Evolutionary conservation across 2,888 invertebrate species (phyloP), one percentile per base, ranked within the genome.

Genomic region (Lagria hirta): DNA sequence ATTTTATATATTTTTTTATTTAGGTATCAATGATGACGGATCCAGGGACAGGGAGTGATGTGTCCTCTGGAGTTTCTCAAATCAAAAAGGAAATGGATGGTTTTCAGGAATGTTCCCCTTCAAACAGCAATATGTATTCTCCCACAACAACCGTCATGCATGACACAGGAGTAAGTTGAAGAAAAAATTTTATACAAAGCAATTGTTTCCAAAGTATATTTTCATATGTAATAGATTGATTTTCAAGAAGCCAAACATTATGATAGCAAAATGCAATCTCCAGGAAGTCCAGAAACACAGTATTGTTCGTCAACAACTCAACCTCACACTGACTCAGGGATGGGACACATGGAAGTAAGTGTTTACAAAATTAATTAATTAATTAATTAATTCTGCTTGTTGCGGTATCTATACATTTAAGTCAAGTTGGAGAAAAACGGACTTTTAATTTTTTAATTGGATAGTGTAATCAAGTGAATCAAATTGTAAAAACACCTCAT

Each of bases 281-380:
- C 87, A 16, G 81, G 81, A 4, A 87, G 87, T 55, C 91, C 91
- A 0, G 91, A 92, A 58, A 82, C 88, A 66, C 91, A 92, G 70
- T 88, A 88, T 71, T 93, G 92, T 70, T 91, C 92, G 35, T 93
- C 90, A 15, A 92, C 92, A 2, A 90, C 92, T 26, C 82, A 83
- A 58, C 77, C 83, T 27, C 76, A 81, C 49, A 82, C 80, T 50
- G 81, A 76, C 63, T 70, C 73, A 55, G 72, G 73, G 41, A 68
- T 73, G 52, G 73, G 72, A 53, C 66, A 73, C 51, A 68, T 73
- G 14, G 78, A 78, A 73, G 80, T 80, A 70, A 18, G 29, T n/a
- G n/a, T n/a, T n/a, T n/a, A n/a, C n/a, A n/a, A n/a, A n/a, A n/a
- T n/a, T n/a, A n/a, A n/a, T n/a, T n/a, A n/a, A n/a, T n/a, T n/a